phyloP scores from a whole-genome alignment of 2,888 invertebrate species.

The Ecliptopera silaceata region DNA sequence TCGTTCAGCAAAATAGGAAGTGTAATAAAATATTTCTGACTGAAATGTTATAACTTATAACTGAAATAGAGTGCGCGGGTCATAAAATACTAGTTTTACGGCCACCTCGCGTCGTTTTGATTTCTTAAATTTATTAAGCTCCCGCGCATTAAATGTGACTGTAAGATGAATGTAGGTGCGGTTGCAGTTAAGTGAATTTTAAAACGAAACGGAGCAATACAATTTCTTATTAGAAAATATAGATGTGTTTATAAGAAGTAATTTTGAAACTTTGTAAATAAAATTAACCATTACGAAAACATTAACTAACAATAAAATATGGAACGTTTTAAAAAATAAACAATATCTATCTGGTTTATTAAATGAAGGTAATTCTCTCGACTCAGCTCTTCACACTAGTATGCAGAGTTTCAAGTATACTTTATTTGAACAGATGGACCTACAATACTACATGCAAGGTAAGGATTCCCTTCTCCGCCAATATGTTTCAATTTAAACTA shows the following conservation, averaged over 20 bases:
- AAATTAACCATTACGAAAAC: too few relatives aligned
- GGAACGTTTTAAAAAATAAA: too few relatives aligned
- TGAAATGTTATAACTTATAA: conserved; percentile 69
- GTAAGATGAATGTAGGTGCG: too few relatives aligned
- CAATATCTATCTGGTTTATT: conserved; percentile 10
- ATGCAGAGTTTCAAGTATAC: conserved; percentile 36
- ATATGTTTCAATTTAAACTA: conserved; percentile 81
- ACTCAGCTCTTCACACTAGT: conserved; percentile 33
- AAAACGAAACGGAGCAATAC: too few relatives aligned
- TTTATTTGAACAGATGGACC: conserved; percentile 60
- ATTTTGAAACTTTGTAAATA: too few relatives aligned
- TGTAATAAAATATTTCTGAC: conserved; percentile 70
- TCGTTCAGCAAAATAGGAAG: conserved; percentile 69
- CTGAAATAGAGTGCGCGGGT: conserved; percentile 66
- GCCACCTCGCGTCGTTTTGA: neutral
- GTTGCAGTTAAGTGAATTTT: neutral
- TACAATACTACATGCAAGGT: conserved; percentile 52
- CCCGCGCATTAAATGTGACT: neutral
- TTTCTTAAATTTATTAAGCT: conserved; percentile 3
- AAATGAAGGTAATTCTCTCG: conserved; percentile 25
- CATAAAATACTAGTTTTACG: conserved; percentile 51
- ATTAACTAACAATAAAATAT: too few relatives aligned
- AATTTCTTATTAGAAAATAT: too few relatives aligned
- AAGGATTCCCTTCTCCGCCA: conserved; percentile 68
- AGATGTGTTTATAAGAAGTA: too few relatives aligned